Evolutionary conservation across 2,113 vertebrate genomes (phyloP).

Genomic region (Macrotus californicus): DNA sequence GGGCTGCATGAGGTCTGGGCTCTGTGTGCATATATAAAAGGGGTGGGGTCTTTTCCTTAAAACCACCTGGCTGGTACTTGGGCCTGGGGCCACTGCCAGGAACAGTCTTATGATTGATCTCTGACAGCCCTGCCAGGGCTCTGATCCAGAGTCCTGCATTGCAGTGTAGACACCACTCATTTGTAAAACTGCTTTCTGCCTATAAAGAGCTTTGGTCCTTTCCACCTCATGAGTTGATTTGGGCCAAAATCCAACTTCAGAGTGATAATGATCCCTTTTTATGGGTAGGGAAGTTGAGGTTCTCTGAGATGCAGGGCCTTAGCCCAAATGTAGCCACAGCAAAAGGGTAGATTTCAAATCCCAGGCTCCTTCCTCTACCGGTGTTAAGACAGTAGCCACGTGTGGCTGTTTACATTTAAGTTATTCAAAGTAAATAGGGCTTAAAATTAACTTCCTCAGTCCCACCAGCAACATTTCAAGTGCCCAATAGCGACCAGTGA

Average conservation of each 20-base stretch:
- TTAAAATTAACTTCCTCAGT: neutral
- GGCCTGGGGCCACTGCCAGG: neutral
- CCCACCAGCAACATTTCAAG: neutral
- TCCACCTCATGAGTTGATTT: neutral
- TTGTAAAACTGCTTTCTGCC: neutral
- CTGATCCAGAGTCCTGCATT: neutral
- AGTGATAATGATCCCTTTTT: neutral
- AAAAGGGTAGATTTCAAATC: neutral
- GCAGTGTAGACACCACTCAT: neutral
- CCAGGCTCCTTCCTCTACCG: neutral
- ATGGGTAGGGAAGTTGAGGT: neutral
- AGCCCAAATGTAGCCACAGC: neutral
- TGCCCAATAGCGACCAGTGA: neutral
- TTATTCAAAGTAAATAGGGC: neutral
- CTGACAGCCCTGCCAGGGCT: neutral
- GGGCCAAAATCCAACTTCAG: neutral
- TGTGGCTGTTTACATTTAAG: neutral
- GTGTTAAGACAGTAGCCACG: neutral
- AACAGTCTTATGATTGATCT: neutral
- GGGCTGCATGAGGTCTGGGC: constrained; percentile 68
- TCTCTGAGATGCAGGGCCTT: neutral
- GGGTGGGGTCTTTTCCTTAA: neutral
- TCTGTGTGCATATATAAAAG: constrained; percentile 23
- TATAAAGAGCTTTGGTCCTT: neutral
- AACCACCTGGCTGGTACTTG: neutral